These are phyloP conservation scores for Caenorhabditis sp. DNA, from an alignment of 2,888 invertebrate species.

Conservation along the genomic window DNA sequence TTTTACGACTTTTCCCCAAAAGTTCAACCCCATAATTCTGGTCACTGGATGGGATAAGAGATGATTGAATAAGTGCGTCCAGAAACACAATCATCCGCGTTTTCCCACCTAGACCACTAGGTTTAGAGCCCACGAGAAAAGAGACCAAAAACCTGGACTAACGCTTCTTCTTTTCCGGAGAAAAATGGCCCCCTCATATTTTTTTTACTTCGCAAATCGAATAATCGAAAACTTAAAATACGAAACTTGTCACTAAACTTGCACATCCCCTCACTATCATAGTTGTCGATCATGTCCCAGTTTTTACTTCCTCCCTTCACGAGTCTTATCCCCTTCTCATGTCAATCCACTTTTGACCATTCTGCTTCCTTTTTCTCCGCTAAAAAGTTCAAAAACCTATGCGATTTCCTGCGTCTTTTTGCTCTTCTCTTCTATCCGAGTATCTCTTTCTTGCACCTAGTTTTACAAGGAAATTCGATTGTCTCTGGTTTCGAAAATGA, in stretches of 20 bases:
- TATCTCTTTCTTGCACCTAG: conserved; percentile 1
- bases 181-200: background rate
- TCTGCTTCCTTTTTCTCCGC: conserved; percentile 39
- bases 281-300: conserved; percentile 35
- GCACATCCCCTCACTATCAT: conserved; percentile 11
- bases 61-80: conserved; percentile 44
- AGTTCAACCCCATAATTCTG: conserved; percentile 3
- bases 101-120: conserved; percentile 38
- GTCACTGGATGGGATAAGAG: conserved; percentile 31
- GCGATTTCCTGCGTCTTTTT: conserved; percentile 53
- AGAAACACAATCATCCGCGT: conserved; percentile 17
- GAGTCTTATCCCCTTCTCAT: conserved; percentile 39
- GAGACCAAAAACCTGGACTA: conserved; percentile 42
- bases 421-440: background rate
- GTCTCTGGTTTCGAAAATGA: conserved; percentile 8
- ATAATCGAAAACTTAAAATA: conserved; percentile 19
- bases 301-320: conserved; percentile 23
- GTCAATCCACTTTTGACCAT: conserved; percentile 53
- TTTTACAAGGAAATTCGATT: conserved; percentile 21
- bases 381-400: conserved; percentile 55
- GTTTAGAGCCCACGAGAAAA: conserved; percentile 46
- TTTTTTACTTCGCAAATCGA: conserved; percentile 24
- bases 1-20: conserved; percentile 12
- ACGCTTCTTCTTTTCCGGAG: background rate
- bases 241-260: conserved; percentile 22